These are phyloP conservation scores for Etheostoma nigrum DNA, from an alignment of 2,797 vertebrate genomes.

Conservation along the genomic window DNA sequence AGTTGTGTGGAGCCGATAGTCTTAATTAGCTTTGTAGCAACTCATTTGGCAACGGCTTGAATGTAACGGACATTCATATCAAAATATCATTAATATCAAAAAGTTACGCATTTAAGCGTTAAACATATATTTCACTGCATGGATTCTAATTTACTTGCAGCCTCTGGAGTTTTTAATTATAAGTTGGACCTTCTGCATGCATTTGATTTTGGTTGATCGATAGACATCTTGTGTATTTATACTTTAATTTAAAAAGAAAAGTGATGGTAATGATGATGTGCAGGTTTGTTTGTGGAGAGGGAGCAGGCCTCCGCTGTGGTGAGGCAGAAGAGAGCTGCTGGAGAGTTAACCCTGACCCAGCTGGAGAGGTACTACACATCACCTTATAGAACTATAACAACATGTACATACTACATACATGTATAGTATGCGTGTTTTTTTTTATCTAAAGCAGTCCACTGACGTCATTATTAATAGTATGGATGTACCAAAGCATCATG, in stretches of 20 bases:
- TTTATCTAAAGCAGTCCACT: background rate
- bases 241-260: background rate
- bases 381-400: too few species aligned
- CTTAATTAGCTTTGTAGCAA: too few species aligned
- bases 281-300: slow-evolving; percentile 76
- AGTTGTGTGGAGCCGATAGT: too few species aligned
- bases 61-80: too few species aligned
- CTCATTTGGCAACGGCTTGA: too few species aligned
- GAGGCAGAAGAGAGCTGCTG: slow-evolving; percentile 78
- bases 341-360: slow-evolving; percentile 63
- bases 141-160: background rate
- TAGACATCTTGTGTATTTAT: background rate
- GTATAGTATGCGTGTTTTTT: background rate
- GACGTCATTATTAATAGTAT: too few species aligned
- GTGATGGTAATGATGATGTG: background rate
- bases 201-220: background rate
- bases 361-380: slow-evolving; percentile 73
- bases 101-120: background rate
- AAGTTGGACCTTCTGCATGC: background rate
- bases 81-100: too few species aligned
- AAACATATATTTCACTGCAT: background rate
- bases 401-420: too few species aligned
- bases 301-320: slow-evolving; percentile 72
- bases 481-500: too few species aligned
- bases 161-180: background rate